Evolutionary conservation across 2,113 vertebrate genomes (phyloP).

Genomic region (Amphiprion ocellaris): DNA sequence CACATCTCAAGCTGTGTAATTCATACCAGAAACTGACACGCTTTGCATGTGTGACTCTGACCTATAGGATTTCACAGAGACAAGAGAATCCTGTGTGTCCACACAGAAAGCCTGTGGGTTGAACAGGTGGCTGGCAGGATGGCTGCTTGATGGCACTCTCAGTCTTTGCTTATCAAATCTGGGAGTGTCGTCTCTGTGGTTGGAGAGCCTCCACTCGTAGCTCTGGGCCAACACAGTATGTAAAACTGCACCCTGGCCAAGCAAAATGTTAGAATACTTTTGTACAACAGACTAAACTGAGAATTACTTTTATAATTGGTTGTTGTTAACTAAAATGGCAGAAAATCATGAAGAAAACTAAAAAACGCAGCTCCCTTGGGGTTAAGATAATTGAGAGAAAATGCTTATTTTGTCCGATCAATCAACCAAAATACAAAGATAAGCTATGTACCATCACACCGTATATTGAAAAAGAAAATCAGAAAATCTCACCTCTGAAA

Average conservation of each 20-base stretch:
- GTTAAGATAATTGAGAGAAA: too few species aligned
- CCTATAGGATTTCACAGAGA: constrained; percentile 71
- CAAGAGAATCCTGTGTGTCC: constrained; percentile 65
- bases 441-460: neutral
- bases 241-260: constrained; percentile 5
- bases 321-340: too few species aligned
- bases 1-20: constrained; percentile 58
- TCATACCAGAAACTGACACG: constrained; percentile 64
- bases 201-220: constrained; percentile 40
- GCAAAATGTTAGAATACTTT: neutral
- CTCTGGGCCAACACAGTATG: neutral
- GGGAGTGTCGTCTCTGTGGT: constrained; percentile 55
- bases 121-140: constrained; percentile 71
- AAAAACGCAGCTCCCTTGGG: too few species aligned
- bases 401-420: too few species aligned
- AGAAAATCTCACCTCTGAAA: neutral
- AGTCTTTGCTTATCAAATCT: constrained; percentile 74
- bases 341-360: too few species aligned
- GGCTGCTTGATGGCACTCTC: constrained; percentile 52
- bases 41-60: constrained; percentile 62
- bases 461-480: neutral
- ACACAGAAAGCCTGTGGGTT: constrained; percentile 38
- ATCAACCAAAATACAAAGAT: neutral
- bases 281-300: neutral
- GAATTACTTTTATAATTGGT: neutral